phyloP scores from a whole-genome alignment of 2,113 vertebrate genomes.

The Theristicus caerulescens region DNA sequence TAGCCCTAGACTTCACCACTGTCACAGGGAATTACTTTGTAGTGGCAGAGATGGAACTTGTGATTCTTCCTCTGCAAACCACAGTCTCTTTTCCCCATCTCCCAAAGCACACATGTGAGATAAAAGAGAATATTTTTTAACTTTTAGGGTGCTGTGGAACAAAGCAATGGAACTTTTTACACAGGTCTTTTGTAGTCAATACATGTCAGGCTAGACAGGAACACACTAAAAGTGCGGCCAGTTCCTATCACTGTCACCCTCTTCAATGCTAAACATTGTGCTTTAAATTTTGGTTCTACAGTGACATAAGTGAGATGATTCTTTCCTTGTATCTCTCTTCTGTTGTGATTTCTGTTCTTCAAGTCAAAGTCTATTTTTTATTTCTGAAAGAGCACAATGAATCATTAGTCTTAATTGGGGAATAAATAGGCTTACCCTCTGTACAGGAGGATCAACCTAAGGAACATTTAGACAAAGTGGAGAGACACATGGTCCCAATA shows the following conservation, averaged over 20 bases:
- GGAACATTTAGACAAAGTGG: not conserved
- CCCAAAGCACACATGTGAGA: not conserved
- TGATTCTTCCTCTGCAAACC: not conserved
- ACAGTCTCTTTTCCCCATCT: not conserved
- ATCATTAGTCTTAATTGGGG: not conserved
- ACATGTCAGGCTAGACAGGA: not conserved
- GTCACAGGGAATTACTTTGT: not conserved
- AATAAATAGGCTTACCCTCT: not conserved
- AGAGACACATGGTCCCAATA: not conserved
- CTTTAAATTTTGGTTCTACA: not conserved
- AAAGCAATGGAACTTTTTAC: not conserved
- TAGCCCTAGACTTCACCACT: not conserved
- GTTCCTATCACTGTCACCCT: not conserved
- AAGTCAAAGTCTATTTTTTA: not conserved
- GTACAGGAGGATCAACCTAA: not conserved
- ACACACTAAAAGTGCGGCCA: not conserved
- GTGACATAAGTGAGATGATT: not conserved
- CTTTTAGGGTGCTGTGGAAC: not conserved
- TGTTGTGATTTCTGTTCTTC: not conserved
- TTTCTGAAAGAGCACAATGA: not conserved
- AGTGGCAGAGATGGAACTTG: not conserved
- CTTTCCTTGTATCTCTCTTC: not conserved
- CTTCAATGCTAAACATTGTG: not conserved
- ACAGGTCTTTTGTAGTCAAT: not conserved
- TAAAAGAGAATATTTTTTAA: not conserved